Evolutionary conservation across 2,888 invertebrate genomes (phyloP), one percentile per base, ranked within the genome.

Genomic region (Latheticus oryzae): DNA sequence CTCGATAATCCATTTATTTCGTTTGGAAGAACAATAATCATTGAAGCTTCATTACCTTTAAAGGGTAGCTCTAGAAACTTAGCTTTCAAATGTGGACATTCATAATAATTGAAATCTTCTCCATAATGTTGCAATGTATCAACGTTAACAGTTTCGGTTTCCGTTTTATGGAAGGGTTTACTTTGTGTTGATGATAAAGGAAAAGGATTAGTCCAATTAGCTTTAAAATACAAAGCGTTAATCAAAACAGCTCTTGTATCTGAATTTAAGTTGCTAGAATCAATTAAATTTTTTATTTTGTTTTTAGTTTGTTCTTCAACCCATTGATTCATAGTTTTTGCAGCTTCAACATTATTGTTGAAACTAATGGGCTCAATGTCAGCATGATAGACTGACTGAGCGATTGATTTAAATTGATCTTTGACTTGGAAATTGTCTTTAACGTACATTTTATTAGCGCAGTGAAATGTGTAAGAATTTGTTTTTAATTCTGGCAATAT

Each of bases 231-330:
- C 8, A 35, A 9, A 24, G 47, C 33, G 33, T 47, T 47, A 12
- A 45, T 21, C 7, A 47, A 9, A 47, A 47, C 12, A 1, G 23
- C 24, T 35, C 32, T 7, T 2, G 42, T 42, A 5, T 5, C 2
- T 3, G 26, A 7, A 4, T 16, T 19, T n/a, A 48, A 15, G 24
- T 15, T 24, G 2, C 8, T 8, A 15, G 40, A 11, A 32, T 17
- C 23, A 5, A 52, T 13, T 24, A 52, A 42, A 23, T 52, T 24
- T 9, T 9, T 26, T 15, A 52, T 52, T 15, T 33, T 52, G 15
- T 42, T 82, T 77, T 70, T 90, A 3, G 52, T 52, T 3, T 23
- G 30, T 8, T 28, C 23, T 17, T 52, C 42, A 4, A 52, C 52
- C 40, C 42, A 52, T 5, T 12, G 7, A 15, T 52, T 52, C 3